Percentiles rank a stretch among this genome's conserved stretches.
Evolutionary conservation across 2,113 vertebrate species (phyloP).

Genomic region (Lathamus discolor): DNA sequence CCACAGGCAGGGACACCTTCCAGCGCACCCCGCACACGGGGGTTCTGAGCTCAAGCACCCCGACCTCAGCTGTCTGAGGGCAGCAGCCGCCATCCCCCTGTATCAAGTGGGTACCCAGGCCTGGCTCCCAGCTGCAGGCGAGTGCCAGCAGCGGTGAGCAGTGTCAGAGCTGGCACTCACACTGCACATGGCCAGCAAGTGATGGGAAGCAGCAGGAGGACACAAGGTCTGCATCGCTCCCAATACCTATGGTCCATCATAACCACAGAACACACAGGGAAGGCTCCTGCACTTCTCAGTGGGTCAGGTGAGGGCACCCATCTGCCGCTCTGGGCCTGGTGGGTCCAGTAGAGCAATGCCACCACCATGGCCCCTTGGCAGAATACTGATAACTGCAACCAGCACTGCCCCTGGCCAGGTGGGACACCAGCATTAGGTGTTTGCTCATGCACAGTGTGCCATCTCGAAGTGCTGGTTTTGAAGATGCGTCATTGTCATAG

Average conservation of each 20-base stretch:
- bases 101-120: fast-evolving
- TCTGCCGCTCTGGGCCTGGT: fast-evolving
- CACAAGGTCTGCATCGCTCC: fast-evolving
- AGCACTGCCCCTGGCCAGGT: fast-evolving
- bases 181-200: fast-evolving
- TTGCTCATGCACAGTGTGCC: background rate
- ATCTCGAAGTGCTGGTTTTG: background rate
- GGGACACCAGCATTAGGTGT: background rate
- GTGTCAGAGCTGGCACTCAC: fast-evolving
- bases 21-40: background rate
- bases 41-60: background rate
- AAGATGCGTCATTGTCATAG: background rate
- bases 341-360: too few relatives aligned
- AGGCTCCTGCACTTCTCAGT: fast-evolving
- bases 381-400: fast-evolving
- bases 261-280: fast-evolving
- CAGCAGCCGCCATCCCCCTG: background rate
- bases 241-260: fast-evolving
- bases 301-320: fast-evolving
- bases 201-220: background rate
- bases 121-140: background rate
- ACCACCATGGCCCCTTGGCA: fast-evolving
- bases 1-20: background rate
- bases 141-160: fast-evolving
- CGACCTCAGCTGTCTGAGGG: background rate